Evolutionary conservation across 2,797 vertebrate species (phyloP).

Genomic region (Sebastes diaconus): DNA sequence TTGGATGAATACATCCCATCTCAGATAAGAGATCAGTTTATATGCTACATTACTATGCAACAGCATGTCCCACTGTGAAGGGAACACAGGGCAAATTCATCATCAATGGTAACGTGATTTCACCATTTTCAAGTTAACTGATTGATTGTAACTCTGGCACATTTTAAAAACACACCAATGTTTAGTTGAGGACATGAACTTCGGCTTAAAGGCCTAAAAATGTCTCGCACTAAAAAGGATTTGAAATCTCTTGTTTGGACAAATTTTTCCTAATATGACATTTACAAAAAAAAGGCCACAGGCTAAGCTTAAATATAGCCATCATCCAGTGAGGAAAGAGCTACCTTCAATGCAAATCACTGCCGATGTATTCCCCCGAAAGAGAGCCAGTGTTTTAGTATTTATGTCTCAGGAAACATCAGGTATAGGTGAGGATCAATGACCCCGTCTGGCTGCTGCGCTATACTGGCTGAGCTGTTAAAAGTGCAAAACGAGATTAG

Average conservation of each 20-base stretch:
- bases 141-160: not conserved
- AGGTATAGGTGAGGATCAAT: slow-evolving; percentile 20
- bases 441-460: slow-evolving; percentile 17
- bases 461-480: slow-evolving; percentile 17
- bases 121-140: not conserved
- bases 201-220: not conserved
- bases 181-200: not conserved
- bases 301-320: not conserved
- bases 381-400: not conserved
- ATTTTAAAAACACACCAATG: not conserved
- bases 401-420: not conserved
- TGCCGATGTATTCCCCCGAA: not conserved
- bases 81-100: not conserved
- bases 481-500: slow-evolving; percentile 63
- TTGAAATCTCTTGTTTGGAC: not conserved
- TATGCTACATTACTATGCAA: not conserved
- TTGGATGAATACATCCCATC: not conserved
- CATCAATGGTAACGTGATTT: not conserved
- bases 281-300: not conserved
- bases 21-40: not conserved
- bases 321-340: not conserved
- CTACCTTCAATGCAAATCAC: not conserved
- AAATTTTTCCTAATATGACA: not conserved
- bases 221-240: not conserved
- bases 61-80: not conserved